These are phyloP conservation scores for Melanostigma gelatinosum DNA, from an alignment of 2,113 vertebrate species.

Conservation along the genomic window DNA sequence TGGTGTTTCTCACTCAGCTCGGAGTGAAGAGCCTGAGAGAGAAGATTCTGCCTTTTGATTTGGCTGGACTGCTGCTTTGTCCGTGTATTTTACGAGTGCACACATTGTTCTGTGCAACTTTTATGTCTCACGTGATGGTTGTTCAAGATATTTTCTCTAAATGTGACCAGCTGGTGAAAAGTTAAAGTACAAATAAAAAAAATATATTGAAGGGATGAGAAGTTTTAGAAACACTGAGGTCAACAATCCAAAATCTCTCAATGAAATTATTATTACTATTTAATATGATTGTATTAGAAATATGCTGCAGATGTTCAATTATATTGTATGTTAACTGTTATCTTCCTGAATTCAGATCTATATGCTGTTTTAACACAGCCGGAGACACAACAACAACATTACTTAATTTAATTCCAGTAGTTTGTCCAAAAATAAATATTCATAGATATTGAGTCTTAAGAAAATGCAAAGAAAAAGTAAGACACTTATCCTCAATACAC, in stretches of 20 bases:
- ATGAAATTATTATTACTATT: neutral
- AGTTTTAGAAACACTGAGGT: neutral
- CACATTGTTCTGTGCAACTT: neutral
- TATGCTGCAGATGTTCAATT: neutral
- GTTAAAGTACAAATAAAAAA: neutral
- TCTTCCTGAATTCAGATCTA: neutral
- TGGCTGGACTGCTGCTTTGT: neutral
- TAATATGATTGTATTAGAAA: no score
- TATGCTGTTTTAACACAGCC: neutral
- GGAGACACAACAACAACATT: neutral
- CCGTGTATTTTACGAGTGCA: neutral
- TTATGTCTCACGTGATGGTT: neutral
- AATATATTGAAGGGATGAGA: neutral
- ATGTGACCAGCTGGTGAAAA: neutral
- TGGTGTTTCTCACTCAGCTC: neutral
- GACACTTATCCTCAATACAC: neutral
- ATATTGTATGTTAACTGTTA: neutral
- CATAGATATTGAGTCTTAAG: neutral
- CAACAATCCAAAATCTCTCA: neutral
- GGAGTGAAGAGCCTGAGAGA: neutral
- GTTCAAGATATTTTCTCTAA: neutral
- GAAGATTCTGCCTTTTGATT: neutral
- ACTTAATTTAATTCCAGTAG: neutral
- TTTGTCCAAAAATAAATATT: neutral
- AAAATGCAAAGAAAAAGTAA: neutral